Evolutionary conservation across 2,113 vertebrate species (phyloP), one percentile per base, ranked within the genome.

Genomic region (Acinonyx jubatus): DNA sequence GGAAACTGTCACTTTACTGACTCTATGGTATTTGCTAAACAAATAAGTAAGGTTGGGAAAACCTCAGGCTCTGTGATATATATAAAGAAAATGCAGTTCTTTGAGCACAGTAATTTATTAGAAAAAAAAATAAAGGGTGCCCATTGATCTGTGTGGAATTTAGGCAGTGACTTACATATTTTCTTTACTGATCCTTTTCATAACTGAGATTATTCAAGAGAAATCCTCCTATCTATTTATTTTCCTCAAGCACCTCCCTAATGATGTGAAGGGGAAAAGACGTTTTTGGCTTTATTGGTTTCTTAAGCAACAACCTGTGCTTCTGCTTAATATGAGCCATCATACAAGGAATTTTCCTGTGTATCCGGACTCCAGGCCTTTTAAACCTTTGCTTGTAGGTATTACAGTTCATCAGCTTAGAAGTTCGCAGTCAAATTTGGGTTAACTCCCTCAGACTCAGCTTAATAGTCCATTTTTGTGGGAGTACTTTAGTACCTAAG

Each of bases 151-250:
- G 18, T 38, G 33, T 7, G 65, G 82, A 95, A 78, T 79, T 73
- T 89, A 78, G 19, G 50, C 55, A 84, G 23, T 76, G 45, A 41
- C 63, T 87, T 86, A 48, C 3, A 5, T 88, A 18, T 52, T 63
- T 74, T 68, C 21, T 83, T 31, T 7, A 33, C 29, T 66, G 15
- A 66, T 23, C n/a, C 15, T 96, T 89, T 96, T 23, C 7, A 10
- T 86, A 94, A 92, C 41, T 25, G 66, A 79, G 74, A 61, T 96
- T 96, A 76, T 92, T 94, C 19, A 45, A 48, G n/a, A 80, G 8
- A 76, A 91, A 66, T 61, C 68, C 82, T 81, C 29, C 4, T 80
- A 57, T 88, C 33, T 89, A 0, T 74, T 89, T 91, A 55, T 82
- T 66, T 74, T 45, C 16, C 25, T 89, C 25, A 83, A 48, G 38